These are phyloP conservation scores for Sebastes melanostomus DNA, from an alignment of 2,797 vertebrate genomes.

Conservation along the genomic window DNA sequence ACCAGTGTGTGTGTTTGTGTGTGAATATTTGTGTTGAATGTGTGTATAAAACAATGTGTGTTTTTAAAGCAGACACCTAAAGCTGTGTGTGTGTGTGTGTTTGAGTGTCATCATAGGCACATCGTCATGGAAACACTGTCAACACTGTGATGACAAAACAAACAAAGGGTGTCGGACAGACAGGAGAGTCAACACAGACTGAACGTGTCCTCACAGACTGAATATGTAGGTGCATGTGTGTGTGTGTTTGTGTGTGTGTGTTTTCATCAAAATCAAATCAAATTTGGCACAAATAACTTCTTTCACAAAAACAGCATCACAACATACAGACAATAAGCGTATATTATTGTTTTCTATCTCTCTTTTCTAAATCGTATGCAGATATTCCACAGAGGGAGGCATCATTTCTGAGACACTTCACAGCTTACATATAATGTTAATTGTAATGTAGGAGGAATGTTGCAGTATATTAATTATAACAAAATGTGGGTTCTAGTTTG, in stretches of 20 bases:
- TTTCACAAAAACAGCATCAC: not conserved
- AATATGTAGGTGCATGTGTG: not conserved
- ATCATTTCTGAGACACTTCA: not conserved
- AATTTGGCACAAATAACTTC: not conserved
- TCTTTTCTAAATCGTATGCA: not conserved
- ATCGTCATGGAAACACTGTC: conserved; percentile 44
- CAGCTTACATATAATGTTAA: not conserved
- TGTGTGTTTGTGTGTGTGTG: not conserved
- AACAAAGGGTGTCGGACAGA: conserved; percentile 36
- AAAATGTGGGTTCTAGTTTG: not conserved
- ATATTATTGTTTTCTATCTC: not conserved
- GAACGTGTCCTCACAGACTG: conserved; percentile 20
- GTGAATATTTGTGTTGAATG: not conserved
- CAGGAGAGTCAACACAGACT: conserved; percentile 50
- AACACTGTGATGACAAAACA: conserved; percentile 46
- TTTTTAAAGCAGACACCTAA: conserved; percentile 14
- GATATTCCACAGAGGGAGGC: too few relatives aligned
- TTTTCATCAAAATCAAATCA: not conserved
- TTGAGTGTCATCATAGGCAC: conserved; percentile 16
- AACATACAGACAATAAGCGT: not conserved
- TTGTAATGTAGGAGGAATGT: not conserved
- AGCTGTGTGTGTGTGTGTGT: not conserved
- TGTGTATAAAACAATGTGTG: conserved; percentile 3
- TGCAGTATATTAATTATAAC: not conserved
- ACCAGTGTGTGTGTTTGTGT: not conserved